phyloP scores from a whole-genome alignment of 2,888 invertebrate species.

The Ectemnius lituratus region DNA sequence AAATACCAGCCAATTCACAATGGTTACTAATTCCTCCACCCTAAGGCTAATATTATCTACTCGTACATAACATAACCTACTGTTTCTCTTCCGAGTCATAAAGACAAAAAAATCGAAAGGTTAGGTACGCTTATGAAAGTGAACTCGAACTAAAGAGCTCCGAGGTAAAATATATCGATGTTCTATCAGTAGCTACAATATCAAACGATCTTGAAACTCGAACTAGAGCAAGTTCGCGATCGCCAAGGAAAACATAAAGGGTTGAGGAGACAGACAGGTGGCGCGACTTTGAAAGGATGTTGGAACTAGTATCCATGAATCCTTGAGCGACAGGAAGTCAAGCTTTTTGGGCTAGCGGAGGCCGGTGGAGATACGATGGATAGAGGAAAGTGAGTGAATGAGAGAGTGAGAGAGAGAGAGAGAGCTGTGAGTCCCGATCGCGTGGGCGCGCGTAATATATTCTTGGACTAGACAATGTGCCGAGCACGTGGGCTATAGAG shows the following conservation, averaged over 20 bases:
- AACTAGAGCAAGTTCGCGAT: not conserved
- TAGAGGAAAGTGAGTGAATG: not conserved
- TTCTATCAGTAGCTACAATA: not conserved
- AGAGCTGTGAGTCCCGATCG: constrained; percentile 54
- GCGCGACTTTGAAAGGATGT: not conserved
- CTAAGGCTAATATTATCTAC: not conserved
- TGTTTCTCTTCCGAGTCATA: too few species aligned
- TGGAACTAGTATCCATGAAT: not conserved
- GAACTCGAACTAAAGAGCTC: not conserved
- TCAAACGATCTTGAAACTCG: not conserved
- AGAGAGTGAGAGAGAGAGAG: not conserved
- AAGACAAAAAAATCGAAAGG: not conserved
- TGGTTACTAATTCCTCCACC: too few species aligned
- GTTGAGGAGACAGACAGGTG: not conserved
- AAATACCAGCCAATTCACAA: too few species aligned
- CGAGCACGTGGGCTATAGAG: constrained; percentile 73
- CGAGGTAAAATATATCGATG: too few species aligned
- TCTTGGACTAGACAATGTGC: constrained; percentile 75
- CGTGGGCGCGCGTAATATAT: constrained; percentile 74
- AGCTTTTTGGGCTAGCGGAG: not conserved
- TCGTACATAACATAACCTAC: too few species aligned
- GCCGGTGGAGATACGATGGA: constrained; percentile 12
- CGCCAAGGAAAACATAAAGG: not conserved
- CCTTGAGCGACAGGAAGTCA: constrained; percentile 7
- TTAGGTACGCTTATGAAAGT: not conserved